A percentile compares a stretch with the other conserved stretches of the same genome.
Evolutionary conservation across 2,113 vertebrate species (phyloP).

Genomic region (Nettapus auritus): DNA sequence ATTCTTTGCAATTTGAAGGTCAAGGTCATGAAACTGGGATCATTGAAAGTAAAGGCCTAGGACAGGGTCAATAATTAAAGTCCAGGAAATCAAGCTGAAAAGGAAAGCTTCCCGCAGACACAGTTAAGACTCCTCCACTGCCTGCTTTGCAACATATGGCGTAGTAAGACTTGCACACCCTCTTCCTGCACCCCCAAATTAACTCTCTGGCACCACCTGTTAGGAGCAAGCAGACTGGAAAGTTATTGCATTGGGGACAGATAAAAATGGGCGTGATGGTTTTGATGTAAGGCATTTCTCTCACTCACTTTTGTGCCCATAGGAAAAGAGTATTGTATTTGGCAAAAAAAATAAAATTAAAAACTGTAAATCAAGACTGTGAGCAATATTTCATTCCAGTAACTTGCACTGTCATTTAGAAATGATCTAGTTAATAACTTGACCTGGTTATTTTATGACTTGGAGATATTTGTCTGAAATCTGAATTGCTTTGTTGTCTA

Average conservation of each 20-base stretch:
- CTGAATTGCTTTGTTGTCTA: not conserved
- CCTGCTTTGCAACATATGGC: not conserved
- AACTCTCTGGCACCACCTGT: constrained; percentile 1
- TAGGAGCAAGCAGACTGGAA: constrained; percentile 2
- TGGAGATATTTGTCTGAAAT: not conserved
- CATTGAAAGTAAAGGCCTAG: not conserved
- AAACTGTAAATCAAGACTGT: not conserved
- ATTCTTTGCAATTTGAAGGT: not conserved
- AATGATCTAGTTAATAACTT: not conserved
- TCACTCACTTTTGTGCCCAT: not conserved
- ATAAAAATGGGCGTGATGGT: not conserved
- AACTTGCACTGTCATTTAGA: not conserved
- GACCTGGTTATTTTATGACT: not conserved
- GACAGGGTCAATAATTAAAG: not conserved
- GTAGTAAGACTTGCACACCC: not conserved
- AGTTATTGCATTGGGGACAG: not conserved
- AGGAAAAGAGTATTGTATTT: not conserved
- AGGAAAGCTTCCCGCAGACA: not conserved
- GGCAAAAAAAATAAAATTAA: not conserved
- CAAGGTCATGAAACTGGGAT: not conserved
- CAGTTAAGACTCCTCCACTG: not conserved
- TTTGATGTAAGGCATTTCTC: not conserved
- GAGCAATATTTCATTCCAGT: not conserved
- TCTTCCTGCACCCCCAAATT: not conserved
- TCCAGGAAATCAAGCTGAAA: not conserved